Conservation (phyloP, 2,888 invertebrate genomes). For the Eumacrocentrus americanus region DNA sequence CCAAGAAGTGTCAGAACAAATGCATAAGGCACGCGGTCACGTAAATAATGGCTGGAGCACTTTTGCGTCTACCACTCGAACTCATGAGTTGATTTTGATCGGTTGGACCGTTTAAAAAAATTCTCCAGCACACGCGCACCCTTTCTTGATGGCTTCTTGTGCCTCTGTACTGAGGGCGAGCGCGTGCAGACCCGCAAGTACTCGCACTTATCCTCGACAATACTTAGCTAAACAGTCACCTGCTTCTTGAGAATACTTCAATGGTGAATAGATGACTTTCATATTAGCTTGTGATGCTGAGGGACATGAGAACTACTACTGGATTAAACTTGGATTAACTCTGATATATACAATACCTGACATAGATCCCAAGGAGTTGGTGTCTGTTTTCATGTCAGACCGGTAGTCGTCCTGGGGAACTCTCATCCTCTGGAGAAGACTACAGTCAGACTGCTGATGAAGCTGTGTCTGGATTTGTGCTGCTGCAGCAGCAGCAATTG, state of each 20-base stretch:
- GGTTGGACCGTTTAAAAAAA: slow-evolving; percentile 9
- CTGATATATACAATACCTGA: slow-evolving; percentile 27
- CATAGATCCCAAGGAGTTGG: slow-evolving; percentile 38
- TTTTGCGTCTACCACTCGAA: neutral
- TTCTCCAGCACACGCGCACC: slow-evolving; percentile 17
- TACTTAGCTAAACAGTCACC: slow-evolving; percentile 15
- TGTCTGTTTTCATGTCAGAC: slow-evolving; percentile 28
- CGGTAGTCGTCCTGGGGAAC: slow-evolving; percentile 54
- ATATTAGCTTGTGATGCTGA: neutral
- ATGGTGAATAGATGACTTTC: neutral
- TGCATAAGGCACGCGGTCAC: slow-evolving; percentile 38
- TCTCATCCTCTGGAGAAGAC: slow-evolving; percentile 50
- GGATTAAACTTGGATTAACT: neutral
- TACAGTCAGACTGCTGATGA: slow-evolving; percentile 50
- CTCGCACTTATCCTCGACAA: slow-evolving; percentile 18
- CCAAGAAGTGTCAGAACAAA: slow-evolving; percentile 20
- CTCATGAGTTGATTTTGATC: neutral
- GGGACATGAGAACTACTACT: neutral
- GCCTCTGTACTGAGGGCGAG: slow-evolving; percentile 29
- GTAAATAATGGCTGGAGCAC: slow-evolving; percentile 49
- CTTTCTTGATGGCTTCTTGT: slow-evolving; percentile 15
- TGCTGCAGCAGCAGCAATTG: slow-evolving; percentile 55
- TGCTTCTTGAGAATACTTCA: neutral
- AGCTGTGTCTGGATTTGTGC: slow-evolving; percentile 54
- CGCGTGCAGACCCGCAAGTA: slow-evolving; percentile 27